Base-by-base conservation (phyloP, 1,140 invertebrate species). In the Drosophila punjabiensis region DNA sequence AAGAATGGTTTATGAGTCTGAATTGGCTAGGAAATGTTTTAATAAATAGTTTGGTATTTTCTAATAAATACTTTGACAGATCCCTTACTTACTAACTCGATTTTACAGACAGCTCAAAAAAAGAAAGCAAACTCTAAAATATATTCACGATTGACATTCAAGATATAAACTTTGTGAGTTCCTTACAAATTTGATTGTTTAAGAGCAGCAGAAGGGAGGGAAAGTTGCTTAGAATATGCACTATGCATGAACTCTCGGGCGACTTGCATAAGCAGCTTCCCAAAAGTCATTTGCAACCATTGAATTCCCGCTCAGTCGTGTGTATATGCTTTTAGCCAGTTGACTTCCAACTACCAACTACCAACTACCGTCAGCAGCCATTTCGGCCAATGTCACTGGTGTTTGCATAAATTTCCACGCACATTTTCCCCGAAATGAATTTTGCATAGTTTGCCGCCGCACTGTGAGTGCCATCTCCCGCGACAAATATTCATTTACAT, bases 331-430 rank as follows among this genome's bases (percentile, higher is more conserved):
- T 20, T 35, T 30, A 56, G 50, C 39, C 64, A 20, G 55, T 20
- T 39, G 20, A 50, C 33, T 33, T 24, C 24, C 24, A 24, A 16
- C 47, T 55, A 32, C 20, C 62, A 33, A 41, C 45, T 43, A 35
- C 13, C 48, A 35, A 52, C 35, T 39, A 50, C 63, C 66, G n/a
- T 39, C 43, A 50, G 60, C n/a, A 14, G 37, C 35, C 50, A 71
- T 68, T 71, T 71, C 24, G 64, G 50, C 37, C 56, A 77, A 41
- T 18, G 63, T 28, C 43, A 52, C 45, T 63, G 39, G 66, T 61
- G 66, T 69, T 70, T 60, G 75, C 75, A 77, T 77, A 60, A 55
- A 45, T 77, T 77, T 56, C 39, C 52, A 62, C 58, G 74, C 74
- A 60, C 52, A 67, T 65, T 65, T 76, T 33, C 37, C 39, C 48